Percentiles rank a stretch among this genome's conserved stretches.
phyloP scores from a whole-genome alignment of 1,140 invertebrate species.

The Drosophila sproati region DNA sequence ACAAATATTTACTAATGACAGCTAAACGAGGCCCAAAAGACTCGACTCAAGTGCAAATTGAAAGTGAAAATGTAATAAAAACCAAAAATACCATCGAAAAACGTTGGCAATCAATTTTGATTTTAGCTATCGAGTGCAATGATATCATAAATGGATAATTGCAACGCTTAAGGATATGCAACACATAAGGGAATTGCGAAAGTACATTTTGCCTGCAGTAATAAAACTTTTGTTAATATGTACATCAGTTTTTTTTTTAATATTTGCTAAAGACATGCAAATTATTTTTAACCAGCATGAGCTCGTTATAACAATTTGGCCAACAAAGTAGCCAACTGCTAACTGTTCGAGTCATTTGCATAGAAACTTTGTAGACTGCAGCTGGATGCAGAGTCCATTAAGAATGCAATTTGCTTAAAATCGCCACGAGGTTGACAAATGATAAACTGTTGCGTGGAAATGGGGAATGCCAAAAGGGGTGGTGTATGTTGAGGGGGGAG shows the following conservation, averaged over 20 bases:
- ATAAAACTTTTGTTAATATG: too few relatives aligned
- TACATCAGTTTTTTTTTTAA: too few relatives aligned
- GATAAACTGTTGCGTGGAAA: constrained; percentile 7
- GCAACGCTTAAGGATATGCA: too few relatives aligned
- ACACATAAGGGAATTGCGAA: not conserved
- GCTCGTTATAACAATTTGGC: not conserved
- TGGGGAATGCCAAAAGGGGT: not conserved
- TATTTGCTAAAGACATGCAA: not conserved
- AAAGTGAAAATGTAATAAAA: constrained; percentile 24
- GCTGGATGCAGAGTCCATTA: constrained; percentile 56
- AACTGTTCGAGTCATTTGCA: constrained; percentile 60
- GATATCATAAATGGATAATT: not conserved
- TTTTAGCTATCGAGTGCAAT: not conserved
- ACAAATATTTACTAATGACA: constrained; percentile 34
- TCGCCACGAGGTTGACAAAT: constrained; percentile 48
- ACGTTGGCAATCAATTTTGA: not conserved
- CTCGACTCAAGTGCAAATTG: not conserved
- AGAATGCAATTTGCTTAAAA: constrained; percentile 71
- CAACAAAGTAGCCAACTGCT: constrained; percentile 25
- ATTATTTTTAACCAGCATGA: not conserved
- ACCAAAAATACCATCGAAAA: not conserved
- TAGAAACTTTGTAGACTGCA: constrained; percentile 30
- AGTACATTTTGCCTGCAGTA: not conserved
- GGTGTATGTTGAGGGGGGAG: too few relatives aligned
- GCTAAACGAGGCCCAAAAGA: constrained; percentile 17